Conservation (phyloP, 2,797 vertebrate species). For the Lacerta bilineata region DNA sequence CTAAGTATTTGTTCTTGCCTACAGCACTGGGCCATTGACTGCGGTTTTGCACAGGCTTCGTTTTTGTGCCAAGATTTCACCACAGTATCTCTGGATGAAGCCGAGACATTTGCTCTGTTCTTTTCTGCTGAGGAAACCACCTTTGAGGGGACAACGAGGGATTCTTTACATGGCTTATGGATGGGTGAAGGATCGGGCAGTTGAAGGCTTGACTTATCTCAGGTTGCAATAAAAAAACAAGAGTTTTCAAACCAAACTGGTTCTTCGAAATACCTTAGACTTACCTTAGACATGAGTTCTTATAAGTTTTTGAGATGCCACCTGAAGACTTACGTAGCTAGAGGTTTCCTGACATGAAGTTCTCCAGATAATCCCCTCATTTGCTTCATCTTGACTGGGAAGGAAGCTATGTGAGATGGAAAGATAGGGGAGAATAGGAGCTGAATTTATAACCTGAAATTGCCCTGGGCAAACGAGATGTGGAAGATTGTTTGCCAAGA, state of each 20-base stretch:
- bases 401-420: not conserved
- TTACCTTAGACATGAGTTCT: too few species aligned
- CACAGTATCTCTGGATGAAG: not conserved
- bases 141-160: not conserved
- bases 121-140: not conserved
- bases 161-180: not conserved
- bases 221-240: not conserved
- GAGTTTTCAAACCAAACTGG: not conserved
- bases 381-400: not conserved
- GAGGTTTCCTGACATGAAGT: not conserved
- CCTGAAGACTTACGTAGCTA: not conserved
- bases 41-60: too few species aligned
- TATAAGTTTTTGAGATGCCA: not conserved
- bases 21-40: not conserved
- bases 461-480: not conserved
- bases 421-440: not conserved
- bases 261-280: not conserved
- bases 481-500: slow-evolving; percentile 4
- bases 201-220: not conserved
- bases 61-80: not conserved
- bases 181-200: not conserved
- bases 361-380: not conserved
- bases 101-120: not conserved
- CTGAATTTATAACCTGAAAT: not conserved
- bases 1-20: not conserved